Evolutionary conservation across 92 coral and sea anemone species (phyloP).

Genomic region (Ricordea florida): DNA sequence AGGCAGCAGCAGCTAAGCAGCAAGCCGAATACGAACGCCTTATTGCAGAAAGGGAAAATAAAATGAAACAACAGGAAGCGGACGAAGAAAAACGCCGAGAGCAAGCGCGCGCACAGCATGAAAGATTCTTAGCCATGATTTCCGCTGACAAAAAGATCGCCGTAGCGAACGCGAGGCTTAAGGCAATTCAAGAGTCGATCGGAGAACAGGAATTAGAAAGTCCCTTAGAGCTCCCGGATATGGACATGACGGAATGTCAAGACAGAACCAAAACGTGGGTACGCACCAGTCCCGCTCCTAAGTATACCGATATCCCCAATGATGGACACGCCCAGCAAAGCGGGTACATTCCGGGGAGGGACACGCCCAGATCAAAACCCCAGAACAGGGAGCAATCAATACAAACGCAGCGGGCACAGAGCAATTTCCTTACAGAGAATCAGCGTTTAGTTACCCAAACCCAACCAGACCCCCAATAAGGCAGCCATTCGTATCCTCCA

Average conservation of each 20-base stretch:
- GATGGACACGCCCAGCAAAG: no score
- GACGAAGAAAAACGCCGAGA: slow-evolving; percentile 10
- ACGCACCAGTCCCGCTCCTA: no score
- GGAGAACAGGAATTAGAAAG: neutral
- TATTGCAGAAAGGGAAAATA: slow-evolving; percentile 9
- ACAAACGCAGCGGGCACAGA: no score
- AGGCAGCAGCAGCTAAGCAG: slow-evolving; percentile 26
- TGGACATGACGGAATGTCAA: no score
- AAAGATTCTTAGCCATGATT: slow-evolving; percentile 7
- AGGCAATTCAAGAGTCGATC: slow-evolving; percentile 4
- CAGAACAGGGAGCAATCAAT: no score
- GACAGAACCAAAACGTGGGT: no score
- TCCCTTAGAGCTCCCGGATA: no score
- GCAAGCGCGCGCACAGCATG: slow-evolving; percentile 26
- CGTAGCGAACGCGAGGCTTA: neutral
- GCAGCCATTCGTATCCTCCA: neutral
- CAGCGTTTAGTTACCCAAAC: no score
- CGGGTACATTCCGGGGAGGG: no score
- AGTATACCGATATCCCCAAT: no score
- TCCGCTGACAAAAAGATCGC: neutral
- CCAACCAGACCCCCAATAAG: neutral
- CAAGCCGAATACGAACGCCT: slow-evolving; percentile 35
- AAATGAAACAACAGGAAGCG: slow-evolving; percentile 12
- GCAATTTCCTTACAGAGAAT: no score
- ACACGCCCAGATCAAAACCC: no score